phyloP scores from a whole-genome alignment of 2,888 invertebrate genomes.

The Fragum fragum region DNA sequence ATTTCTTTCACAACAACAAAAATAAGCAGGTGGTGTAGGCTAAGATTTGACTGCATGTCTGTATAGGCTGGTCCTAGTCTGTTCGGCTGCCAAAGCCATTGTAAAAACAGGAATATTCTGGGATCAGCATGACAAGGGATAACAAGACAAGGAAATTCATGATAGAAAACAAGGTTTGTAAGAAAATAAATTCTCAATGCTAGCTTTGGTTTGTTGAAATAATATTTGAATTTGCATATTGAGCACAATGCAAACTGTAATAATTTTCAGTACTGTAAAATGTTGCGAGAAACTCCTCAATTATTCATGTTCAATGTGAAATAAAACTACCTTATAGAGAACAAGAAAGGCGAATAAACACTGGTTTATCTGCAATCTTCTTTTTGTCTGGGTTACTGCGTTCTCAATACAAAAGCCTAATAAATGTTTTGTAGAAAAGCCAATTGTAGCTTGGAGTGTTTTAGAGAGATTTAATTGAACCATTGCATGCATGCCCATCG shows the following conservation, averaged over 20 bases:
- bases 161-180: no score
- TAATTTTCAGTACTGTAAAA: conserved; percentile 3
- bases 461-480: conserved; percentile 46
- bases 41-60: no score
- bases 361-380: not conserved
- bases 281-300: not conserved
- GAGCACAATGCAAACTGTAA: not conserved
- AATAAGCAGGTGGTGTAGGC: no score
- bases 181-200: no score
- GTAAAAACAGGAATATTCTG: no score
- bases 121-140: no score
- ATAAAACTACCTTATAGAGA: conserved; percentile 12
- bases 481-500: conserved; percentile 45
- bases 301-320: conserved; percentile 30
- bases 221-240: no score
- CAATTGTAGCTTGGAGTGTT: conserved; percentile 43
- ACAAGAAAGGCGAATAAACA: conserved; percentile 18
- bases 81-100: no score
- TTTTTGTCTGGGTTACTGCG: not conserved
- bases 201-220: no score
- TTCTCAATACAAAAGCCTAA: conserved; percentile 34
- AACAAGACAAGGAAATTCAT: no score
- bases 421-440: conserved; percentile 39
- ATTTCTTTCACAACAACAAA: no score
- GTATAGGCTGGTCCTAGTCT: no score